A percentile compares a stretch with the other conserved stretches of the same genome.
Evolutionary conservation across 2,888 invertebrate genomes (phyloP).

Genomic region (Nebria brevicollis): DNA sequence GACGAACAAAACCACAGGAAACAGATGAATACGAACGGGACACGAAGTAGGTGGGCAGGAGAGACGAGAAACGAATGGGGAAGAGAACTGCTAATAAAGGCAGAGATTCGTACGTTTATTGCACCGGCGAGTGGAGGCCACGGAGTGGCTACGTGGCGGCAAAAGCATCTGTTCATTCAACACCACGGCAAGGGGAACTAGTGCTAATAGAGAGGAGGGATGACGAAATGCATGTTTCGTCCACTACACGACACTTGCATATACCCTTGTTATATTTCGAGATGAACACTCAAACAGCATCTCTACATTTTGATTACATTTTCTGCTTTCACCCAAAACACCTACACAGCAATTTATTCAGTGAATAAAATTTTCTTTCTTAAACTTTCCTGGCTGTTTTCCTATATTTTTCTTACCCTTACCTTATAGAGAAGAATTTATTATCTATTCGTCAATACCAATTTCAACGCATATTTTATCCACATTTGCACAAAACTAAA

Average conservation of each 20-base stretch:
- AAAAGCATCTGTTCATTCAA: neutral
- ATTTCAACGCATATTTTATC: too few relatives aligned
- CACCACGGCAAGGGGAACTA: neutral
- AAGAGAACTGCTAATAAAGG: slow-evolving; percentile 31
- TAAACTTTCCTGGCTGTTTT: too few relatives aligned
- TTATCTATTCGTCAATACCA: too few relatives aligned
- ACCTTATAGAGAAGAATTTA: too few relatives aligned
- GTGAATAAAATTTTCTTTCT: neutral
- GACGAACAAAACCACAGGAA: slow-evolving; percentile 35
- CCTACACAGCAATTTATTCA: neutral
- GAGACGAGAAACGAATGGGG: neutral
- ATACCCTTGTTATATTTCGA: neutral
- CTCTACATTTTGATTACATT: slow-evolving; percentile 3
- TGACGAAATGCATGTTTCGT: neutral
- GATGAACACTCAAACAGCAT: neutral
- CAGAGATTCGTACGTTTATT: slow-evolving; percentile 39
- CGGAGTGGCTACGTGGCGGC: neutral
- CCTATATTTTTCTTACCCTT: too few relatives aligned
- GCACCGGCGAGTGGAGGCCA: slow-evolving; percentile 4
- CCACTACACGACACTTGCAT: slow-evolving; percentile 13
- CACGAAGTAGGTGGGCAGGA: slow-evolving; percentile 10
- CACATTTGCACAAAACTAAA: too few relatives aligned
- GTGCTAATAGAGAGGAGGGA: neutral
- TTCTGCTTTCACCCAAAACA: neutral
- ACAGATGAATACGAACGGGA: slow-evolving; percentile 16